A percentile compares a stretch with the other conserved stretches of the same genome.
Evolutionary conservation across 2,113 vertebrate genomes (phyloP).

Genomic region (Leptobrachium ailaonicum): DNA sequence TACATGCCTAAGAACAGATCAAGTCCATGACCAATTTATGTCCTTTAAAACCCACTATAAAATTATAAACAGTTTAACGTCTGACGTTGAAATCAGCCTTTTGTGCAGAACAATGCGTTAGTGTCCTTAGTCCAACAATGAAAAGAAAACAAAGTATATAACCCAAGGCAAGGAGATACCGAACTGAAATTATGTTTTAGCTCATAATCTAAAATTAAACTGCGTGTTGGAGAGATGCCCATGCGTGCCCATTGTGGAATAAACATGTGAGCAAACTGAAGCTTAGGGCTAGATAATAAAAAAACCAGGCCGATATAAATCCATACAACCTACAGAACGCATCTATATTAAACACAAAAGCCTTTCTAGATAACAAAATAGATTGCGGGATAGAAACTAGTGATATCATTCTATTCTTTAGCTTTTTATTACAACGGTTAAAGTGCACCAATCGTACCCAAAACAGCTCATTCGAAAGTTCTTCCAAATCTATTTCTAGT

Average conservation of each 20-base stretch:
- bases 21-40: conserved; percentile 9
- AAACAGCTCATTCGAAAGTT: too few relatives aligned
- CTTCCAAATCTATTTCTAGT: too few relatives aligned
- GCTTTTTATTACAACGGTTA: too few relatives aligned
- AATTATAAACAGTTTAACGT: neutral
- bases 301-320: neutral
- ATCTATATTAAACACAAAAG: too few relatives aligned
- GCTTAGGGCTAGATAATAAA: neutral
- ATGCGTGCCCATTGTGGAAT: neutral
- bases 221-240: neutral
- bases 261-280: neutral
- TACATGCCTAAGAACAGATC: neutral
- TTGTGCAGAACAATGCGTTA: neutral
- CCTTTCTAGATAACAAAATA: too few relatives aligned
- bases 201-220: neutral
- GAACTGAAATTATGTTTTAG: neutral
- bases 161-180: neutral
- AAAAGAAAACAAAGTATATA: conserved; percentile 5
- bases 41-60: neutral
- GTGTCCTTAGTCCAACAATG: conserved; percentile 8
- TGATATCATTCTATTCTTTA: too few relatives aligned
- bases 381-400: too few relatives aligned
- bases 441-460: too few relatives aligned
- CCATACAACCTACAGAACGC: too few relatives aligned
- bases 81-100: neutral